phyloP scores from a whole-genome alignment of 2,797 vertebrate species.

The Cryptoblepharus egeriae region DNA sequence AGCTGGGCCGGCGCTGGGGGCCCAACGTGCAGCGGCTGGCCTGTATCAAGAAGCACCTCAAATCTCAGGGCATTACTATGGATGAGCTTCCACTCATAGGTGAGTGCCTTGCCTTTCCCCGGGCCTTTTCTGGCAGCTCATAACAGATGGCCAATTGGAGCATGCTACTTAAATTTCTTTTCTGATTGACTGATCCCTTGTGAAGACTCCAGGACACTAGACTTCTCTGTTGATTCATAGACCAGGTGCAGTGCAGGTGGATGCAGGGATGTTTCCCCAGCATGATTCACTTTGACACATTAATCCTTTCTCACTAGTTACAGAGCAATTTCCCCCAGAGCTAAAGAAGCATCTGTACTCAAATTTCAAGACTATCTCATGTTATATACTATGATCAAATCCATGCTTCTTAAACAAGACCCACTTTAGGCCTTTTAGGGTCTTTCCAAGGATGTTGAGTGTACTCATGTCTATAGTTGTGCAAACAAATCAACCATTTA shows the following conservation, averaged over 20 bases:
- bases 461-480: constrained; percentile 16
- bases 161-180: background rate
- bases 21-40: constrained; percentile 97
- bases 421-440: constrained; percentile 1
- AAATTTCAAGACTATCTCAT: constrained; percentile 15
- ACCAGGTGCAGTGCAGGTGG: background rate
- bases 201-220: background rate
- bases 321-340: background rate
- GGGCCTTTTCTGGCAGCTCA: constrained; percentile 19
- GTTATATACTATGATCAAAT: background rate
- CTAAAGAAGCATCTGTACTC: background rate
- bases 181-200: constrained; percentile 29
- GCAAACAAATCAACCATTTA: constrained; percentile 26
- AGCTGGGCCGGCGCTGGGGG: constrained; percentile 98
- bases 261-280: background rate
- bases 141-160: background rate
- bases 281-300: accelerated
- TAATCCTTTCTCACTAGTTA: background rate
- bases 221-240: background rate
- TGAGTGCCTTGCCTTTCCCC: constrained; percentile 73
- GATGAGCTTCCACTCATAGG: constrained; percentile 98
- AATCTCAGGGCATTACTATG: constrained; percentile 99
- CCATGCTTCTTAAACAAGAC: accelerated
- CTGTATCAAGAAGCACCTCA: constrained; percentile 99
- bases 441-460: constrained; percentile 32